Conservation (phyloP, 2,113 vertebrate species). For the Limnothrissa miodon region DNA sequence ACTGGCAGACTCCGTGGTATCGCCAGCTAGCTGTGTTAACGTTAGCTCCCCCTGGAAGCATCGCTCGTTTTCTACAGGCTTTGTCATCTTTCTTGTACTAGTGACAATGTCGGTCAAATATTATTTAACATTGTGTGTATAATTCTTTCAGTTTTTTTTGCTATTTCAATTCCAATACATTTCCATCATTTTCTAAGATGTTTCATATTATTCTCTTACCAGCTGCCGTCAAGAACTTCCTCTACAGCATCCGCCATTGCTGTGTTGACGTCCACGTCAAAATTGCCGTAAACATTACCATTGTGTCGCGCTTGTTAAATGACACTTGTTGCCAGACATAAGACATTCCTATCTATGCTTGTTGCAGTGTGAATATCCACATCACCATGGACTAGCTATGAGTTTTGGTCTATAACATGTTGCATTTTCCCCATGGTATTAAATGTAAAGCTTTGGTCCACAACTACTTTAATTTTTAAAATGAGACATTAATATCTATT, state of each 20-base stretch:
- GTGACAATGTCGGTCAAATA: background rate
- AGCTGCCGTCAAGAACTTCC: slow-evolving; percentile 69
- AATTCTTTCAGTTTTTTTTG: background rate
- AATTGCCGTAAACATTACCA: slow-evolving; percentile 42
- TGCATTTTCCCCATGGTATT: background rate
- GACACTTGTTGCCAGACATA: slow-evolving; percentile 30
- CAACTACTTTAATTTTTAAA: background rate
- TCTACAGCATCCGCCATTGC: slow-evolving; percentile 75
- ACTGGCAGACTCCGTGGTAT: background rate
- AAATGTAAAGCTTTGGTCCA: background rate
- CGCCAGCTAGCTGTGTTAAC: slow-evolving; percentile 23
- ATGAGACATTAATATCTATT: too few species aligned
- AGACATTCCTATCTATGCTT: background rate
- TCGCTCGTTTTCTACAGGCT: background rate
- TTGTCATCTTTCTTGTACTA: background rate
- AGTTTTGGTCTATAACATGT: too few species aligned
- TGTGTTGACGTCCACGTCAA: slow-evolving; percentile 72
- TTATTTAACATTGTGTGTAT: background rate
- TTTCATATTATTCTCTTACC: slow-evolving; percentile 59
- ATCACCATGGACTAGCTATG: too few species aligned
- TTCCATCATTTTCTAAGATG: background rate
- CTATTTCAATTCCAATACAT: background rate
- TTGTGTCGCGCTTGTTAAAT: slow-evolving; percentile 27
- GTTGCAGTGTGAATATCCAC: too few species aligned
- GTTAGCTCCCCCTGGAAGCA: slow-evolving; percentile 2